Percentiles rank a stretch among this genome's conserved stretches.
Evolutionary conservation across 2,113 vertebrate species (phyloP).

Genomic region (Narcine bancroftii): DNA sequence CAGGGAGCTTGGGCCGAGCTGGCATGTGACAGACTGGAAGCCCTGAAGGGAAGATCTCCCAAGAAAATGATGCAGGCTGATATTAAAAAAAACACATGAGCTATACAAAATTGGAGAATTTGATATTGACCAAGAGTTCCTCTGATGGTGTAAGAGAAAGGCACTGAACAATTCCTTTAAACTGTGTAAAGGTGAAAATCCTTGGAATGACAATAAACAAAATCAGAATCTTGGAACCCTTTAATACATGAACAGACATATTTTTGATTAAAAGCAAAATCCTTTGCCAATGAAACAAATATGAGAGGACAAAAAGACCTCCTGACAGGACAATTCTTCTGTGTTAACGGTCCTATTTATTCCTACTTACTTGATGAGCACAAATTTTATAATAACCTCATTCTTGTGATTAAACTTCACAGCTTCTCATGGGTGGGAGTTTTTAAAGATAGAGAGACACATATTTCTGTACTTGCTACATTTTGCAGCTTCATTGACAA

Average conservation of each 20-base stretch:
- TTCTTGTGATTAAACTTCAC: neutral
- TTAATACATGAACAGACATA: neutral
- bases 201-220: neutral
- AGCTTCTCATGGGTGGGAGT: neutral
- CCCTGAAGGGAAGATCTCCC: no score
- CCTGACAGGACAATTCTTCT: neutral
- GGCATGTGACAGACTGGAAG: no score
- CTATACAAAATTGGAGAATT: no score
- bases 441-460: neutral
- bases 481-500: neutral
- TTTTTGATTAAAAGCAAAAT: neutral
- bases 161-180: neutral
- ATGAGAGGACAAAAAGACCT: neutral
- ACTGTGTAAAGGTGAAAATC: neutral
- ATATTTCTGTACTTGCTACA: neutral
- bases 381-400: neutral
- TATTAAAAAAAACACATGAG: no score
- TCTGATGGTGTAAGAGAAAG: neutral
- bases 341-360: neutral
- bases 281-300: neutral
- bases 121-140: neutral
- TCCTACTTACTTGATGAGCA: neutral
- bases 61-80: no score
- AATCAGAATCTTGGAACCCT: neutral
- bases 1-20: no score